Base-by-base conservation (phyloP, 2,797 vertebrate genomes). In the Avahi laniger region DNA sequence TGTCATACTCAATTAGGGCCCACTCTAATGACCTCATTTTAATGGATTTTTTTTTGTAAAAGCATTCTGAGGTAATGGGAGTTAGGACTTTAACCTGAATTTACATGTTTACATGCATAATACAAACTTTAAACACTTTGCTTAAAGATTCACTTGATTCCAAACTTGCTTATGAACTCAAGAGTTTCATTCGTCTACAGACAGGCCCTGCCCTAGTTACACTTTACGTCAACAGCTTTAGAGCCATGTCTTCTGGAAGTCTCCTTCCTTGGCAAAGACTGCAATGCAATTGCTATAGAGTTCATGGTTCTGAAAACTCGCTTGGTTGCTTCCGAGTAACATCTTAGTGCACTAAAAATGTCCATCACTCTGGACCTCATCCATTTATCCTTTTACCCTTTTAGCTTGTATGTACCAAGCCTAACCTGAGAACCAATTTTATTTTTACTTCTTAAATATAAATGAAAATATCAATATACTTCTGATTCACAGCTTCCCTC, bases 371-470 rank as follows among this genome's bases (percentile, higher is more conserved):
- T 99, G 98, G 1, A 99, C 99, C 97, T 99, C 99, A 98, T 99
- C 99, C 67, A 99, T 99, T 94, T 99, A 98, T 95, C 99, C 99
- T 98, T 99, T 99, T 99, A 98, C 95, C 99, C 99, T 98, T 99
- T 99, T 93, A 99, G 98, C 97, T 99, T 28, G 98, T 79, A 57
- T 63, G 33, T 90, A 41, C 10, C 38, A 94, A 70, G 38, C 13
- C 11, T 72, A 89, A 73, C 22, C 69, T 18, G 52, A 33, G 15
- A 79, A 72, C 9, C 35, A 65, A 12, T 91, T 92, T 96, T 38
- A 59, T 81, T 52, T 92, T 81, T 93, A 30, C 10, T 65, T 61
- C 63, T 79, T 93, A n/a, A 30, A 52, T 50, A 43, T 50, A 80
- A 81, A 54, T 35, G 1, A 85, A 61, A 85, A 78, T 54, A 75